These are phyloP conservation scores for Calliopum simillimum DNA, from an alignment of 2,888 invertebrate species.

Conservation along the genomic window DNA sequence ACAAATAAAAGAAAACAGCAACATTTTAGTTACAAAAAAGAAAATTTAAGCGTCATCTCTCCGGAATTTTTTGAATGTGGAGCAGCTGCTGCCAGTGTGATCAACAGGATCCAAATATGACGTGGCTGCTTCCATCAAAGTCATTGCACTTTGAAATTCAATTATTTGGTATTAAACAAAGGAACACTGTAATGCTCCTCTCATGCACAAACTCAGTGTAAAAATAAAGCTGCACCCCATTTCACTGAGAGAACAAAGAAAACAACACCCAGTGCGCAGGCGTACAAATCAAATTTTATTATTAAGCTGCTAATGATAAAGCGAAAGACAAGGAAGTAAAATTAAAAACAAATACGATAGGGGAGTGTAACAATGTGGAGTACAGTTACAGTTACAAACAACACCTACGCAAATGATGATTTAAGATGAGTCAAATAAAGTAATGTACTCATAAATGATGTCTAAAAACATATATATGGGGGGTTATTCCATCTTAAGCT, in stretches of 20 bases:
- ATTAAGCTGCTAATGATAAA: background rate
- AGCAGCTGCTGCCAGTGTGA: too few relatives aligned
- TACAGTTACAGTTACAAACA: conserved; percentile 1
- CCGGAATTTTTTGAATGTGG: too few relatives aligned
- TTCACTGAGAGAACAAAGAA: background rate
- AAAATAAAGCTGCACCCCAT: background rate
- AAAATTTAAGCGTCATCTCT: too few relatives aligned
- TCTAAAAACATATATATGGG: too few relatives aligned
- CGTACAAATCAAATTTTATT: background rate
- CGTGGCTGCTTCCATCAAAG: conserved; percentile 4
- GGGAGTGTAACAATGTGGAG: background rate
- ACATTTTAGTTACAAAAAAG: too few relatives aligned
- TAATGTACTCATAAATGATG: too few relatives aligned
- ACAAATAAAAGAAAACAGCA: too few relatives aligned
- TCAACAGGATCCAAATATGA: too few relatives aligned
- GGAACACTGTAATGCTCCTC: background rate
- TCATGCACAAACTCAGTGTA: background rate
- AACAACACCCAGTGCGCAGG: conserved; percentile 1
- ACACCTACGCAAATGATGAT: too few relatives aligned
- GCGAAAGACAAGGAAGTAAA: background rate
- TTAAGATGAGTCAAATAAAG: too few relatives aligned
- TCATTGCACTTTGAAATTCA: conserved; percentile 11
- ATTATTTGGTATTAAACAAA: conserved; percentile 12
- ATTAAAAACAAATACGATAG: background rate
- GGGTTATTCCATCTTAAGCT: too few relatives aligned